These are phyloP conservation scores for Ceratosolen fusciceps DNA, from an alignment of 1,140 invertebrate genomes.

Conservation along the genomic window DNA sequence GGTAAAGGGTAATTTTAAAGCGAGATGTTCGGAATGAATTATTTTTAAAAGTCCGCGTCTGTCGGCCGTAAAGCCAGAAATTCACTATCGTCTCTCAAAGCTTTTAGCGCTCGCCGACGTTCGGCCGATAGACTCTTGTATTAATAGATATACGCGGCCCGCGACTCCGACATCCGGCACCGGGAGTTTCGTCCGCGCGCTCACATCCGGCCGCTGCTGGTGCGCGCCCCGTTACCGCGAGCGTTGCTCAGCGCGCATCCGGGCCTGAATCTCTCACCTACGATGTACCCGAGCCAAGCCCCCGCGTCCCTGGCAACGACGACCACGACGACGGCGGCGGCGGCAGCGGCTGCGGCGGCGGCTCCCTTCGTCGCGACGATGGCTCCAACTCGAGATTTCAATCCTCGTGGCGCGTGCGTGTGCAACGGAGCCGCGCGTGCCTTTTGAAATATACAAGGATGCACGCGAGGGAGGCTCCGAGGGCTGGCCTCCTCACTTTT, in stretches of 20 bases:
- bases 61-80: conserved; percentile 1
- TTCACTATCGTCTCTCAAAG: conserved; percentile 15
- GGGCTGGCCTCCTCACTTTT: neutral
- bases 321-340: too few species aligned
- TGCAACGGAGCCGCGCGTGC: too few species aligned
- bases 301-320: too few species aligned
- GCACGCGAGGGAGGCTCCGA: neutral
- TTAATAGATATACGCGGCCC: conserved; percentile 30
- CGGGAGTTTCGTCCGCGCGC: neutral
- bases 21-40: conserved; percentile 20
- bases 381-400: too few species aligned
- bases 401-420: too few species aligned
- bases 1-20: neutral
- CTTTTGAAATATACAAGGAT: neutral
- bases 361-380: too few species aligned
- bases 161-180: conserved; percentile 18
- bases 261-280: neutral
- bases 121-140: conserved; percentile 1
- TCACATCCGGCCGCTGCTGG: conserved; percentile 5
- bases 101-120: neutral
- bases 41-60: conserved; percentile 27
- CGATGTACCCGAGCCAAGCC: too few species aligned
- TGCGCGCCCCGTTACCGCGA: neutral
- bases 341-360: too few species aligned
- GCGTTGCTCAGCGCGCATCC: neutral